Base-by-base conservation (phyloP, 2,797 vertebrate species). In the Eleutherodactylus coqui region DNA sequence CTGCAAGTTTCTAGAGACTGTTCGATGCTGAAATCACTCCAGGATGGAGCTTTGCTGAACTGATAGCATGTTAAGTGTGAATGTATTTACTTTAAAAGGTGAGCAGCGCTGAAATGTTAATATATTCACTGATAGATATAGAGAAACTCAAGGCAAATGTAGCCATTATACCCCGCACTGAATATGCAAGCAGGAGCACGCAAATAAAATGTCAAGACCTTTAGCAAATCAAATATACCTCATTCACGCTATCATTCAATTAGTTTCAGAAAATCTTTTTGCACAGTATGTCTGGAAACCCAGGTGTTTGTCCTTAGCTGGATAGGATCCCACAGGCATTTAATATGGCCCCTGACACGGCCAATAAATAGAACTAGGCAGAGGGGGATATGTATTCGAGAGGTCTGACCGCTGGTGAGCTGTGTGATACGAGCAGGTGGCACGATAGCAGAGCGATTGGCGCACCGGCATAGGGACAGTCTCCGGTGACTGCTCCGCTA, bases 171-270 rank as follows among this genome's bases (percentile, higher is more conserved):
- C 72, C 53, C 17, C 13, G 24, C 55, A 43, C 67, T 79, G 55
- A 87, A 87, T 79, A 60, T 84, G 53, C 34, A 43, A 49, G 53
- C 51, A 45, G 62, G 29, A 53, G 49, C 75, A 79, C 67, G 76
- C 75, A 87, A 87, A 87, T 84, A 87, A 87, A 87, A 87, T 84
- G 86, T 87, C 86, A 84, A 79, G 86, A 84, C 86, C 82, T 87
- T 87, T 84, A 78, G 38, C 51, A 72, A 83, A 87, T 87, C 75
- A 78, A 79, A 83, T 79, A 27, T 58, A 73, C 36, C 62, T 70
- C 41, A 36, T 77, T 82, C 79, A 24, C 14, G n/a, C 62, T 78
- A 72, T 72, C 73, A 47, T 75, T 82, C 72, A 81, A 76, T 82
- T 86, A 58, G 73, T 82, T 77, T 86, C 34, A 55, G 72, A 67